These are phyloP conservation scores for Eulithis testata DNA, from an alignment of 2,888 invertebrate genomes.

Conservation along the genomic window DNA sequence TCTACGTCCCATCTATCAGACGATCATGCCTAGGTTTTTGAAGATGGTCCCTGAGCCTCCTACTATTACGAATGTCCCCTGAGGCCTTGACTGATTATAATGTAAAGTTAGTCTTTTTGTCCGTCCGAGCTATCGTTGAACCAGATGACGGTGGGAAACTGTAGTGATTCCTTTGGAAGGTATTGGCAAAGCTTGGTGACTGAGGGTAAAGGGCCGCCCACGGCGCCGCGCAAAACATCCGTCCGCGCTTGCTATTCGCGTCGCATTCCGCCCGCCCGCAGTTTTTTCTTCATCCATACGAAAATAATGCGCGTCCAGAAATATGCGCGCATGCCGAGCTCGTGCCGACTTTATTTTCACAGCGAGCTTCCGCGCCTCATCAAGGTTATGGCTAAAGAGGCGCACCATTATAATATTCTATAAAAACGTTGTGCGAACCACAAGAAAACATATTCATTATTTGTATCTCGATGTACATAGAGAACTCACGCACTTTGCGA, in stretches of 20 bases:
- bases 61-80: too few species aligned
- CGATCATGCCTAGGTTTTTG: too few species aligned
- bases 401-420: slow-evolving; percentile 6
- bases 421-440: background rate
- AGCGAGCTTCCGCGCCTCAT: slow-evolving; percentile 46
- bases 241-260: slow-evolving; percentile 71
- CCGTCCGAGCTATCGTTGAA: too few species aligned
- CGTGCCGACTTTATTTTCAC: slow-evolving; percentile 47
- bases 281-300: slow-evolving; percentile 69
- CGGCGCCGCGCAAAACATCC: slow-evolving; percentile 72
- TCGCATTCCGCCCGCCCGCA: slow-evolving; percentile 69
- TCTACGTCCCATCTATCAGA: too few species aligned
- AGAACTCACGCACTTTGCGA: background rate
- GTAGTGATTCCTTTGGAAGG: background rate
- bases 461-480: background rate
- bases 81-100: too few species aligned
- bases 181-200: background rate
- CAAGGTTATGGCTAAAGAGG: slow-evolving; percentile 48
- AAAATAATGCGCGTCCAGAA: slow-evolving; percentile 75
- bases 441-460: background rate
- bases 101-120: too few species aligned
- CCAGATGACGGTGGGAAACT: too few species aligned
- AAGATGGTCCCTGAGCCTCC: too few species aligned
- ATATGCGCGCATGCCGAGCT: slow-evolving; percentile 63
- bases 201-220: slow-evolving; percentile 48